Percentiles rank a stretch among this genome's conserved stretches.
These are phyloP conservation scores for Hetaerina americana DNA, from an alignment of 1,140 invertebrate genomes.

Conservation along the genomic window DNA sequence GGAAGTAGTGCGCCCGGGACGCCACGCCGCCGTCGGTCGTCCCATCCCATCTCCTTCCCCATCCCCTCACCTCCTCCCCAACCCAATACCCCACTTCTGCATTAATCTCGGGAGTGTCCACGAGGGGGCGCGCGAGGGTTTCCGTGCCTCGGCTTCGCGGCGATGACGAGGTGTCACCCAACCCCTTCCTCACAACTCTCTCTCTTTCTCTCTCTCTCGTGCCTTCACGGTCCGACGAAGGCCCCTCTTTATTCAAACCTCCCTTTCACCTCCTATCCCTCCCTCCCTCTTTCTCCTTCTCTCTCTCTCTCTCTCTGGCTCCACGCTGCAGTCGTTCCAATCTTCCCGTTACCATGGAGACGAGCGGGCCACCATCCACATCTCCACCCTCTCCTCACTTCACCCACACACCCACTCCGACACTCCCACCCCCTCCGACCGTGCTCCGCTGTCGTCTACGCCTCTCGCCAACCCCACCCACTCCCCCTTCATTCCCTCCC, in stretches of 20 bases:
- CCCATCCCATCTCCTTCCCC: background rate
- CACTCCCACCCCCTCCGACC: too few species aligned
- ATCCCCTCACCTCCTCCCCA: background rate
- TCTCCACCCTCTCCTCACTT: too few species aligned
- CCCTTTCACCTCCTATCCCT: too few species aligned
- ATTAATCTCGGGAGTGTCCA: background rate
- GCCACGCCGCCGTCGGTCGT: background rate
- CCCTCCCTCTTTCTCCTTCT: too few species aligned
- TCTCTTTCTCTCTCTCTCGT: too few species aligned
- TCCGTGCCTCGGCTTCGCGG: background rate
- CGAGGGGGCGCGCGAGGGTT: background rate
- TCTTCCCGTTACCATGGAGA: background rate
- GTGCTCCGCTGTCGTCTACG: too few species aligned
- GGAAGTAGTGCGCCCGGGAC: too few species aligned
- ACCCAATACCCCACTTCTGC: background rate
- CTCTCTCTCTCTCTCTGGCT: too few species aligned
- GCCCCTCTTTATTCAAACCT: too few species aligned
- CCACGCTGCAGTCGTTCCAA: background rate
- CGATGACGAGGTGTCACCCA: background rate
- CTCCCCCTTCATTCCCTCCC: background rate
- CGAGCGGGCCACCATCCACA: too few species aligned
- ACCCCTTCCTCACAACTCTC: too few species aligned
- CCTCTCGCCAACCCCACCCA: background rate
- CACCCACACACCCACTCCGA: too few species aligned
- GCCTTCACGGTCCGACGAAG: background rate